These are phyloP conservation scores for Diacarnus erythraeanus DNA, from an alignment of 37 sponge, comb jelly and placozoan species.

Conservation along the genomic window DNA sequence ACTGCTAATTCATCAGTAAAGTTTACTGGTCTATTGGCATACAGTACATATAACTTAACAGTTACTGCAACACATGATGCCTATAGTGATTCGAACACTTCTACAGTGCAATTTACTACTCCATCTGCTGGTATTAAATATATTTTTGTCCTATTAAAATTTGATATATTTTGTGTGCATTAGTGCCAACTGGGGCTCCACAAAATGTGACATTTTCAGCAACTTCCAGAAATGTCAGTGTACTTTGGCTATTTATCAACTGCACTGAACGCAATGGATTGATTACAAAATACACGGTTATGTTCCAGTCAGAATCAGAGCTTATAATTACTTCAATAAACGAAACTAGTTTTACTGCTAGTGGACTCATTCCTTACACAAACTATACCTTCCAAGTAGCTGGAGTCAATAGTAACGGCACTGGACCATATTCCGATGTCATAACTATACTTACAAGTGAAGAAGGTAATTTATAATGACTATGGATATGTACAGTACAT, in stretches of 20 bases:
- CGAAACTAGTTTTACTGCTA: not conserved
- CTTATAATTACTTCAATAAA: not conserved
- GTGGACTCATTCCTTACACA: conserved; percentile 17
- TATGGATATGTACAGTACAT: not conserved
- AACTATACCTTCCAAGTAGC: conserved; percentile 14
- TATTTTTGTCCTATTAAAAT: too few species aligned
- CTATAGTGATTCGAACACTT: too few species aligned
- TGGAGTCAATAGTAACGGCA: conserved; percentile 23
- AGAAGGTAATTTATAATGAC: not conserved
- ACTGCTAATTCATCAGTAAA: too few species aligned
- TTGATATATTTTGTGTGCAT: not conserved
- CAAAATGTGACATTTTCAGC: not conserved
- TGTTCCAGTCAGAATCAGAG: not conserved
- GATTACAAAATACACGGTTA: not conserved
- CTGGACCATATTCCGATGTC: conserved; percentile 16
- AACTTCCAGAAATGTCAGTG: not conserved
- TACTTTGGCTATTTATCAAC: not conserved
- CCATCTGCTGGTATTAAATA: too few species aligned
- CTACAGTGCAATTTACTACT: too few species aligned
- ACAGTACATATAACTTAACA: too few species aligned
- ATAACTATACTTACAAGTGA: not conserved
- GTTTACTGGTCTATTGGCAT: too few species aligned
- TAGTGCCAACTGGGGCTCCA: not conserved
- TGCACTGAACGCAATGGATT: not conserved
- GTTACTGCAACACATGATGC: too few species aligned